Evolutionary conservation across 2,888 invertebrate genomes (phyloP), one percentile per base, ranked within the genome.

Genomic region (Synergus gifuensis): DNA sequence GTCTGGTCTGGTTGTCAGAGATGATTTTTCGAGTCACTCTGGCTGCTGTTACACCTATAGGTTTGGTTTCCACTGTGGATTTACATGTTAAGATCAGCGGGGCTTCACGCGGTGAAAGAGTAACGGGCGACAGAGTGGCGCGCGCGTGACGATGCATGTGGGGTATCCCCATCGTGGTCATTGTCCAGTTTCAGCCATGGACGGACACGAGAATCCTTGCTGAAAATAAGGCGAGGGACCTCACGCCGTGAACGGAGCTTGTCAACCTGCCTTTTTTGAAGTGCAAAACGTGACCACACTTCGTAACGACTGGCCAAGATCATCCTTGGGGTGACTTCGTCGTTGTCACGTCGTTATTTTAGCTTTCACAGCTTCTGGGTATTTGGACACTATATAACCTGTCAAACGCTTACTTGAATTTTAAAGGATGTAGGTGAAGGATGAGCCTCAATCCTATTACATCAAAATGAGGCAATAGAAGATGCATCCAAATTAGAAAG

Each of bases 221-320:
- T 87, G 86, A 87, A 88, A 85, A 89, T 88, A 86, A 82, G 82
- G 84, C 83, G 78, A 79, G 84, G 85, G 89, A 89, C 87, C 89
- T 88, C 89, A 88, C 89, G 89, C 88, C 87, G 87, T 85, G 87
- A 88, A 88, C 88, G 86, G 87, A 86, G 87, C 88, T 88, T 89
- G 88, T 88, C 88, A 88, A 86, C 85, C 84, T 80, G 80, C 78
- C 66, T 79, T 82, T 80, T 81, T 82, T 76, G 80, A 83, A 82
- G 84, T 73, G 82, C 83, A 83, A 83, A 84, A 86, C 86, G 86
- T 87, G 87, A 87, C 86, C 85, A 83, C 85, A 85, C 86, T 87
- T 83, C 81, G 80, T 84, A 85, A 85, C 85, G 83, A 83, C 79
- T 73, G 44, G 63, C 78, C 79, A 73, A 76, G 78, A 83, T 83